These are phyloP conservation scores for Watsonalla cultraria DNA, from an alignment of 2,888 invertebrate genomes.

Conservation along the genomic window DNA sequence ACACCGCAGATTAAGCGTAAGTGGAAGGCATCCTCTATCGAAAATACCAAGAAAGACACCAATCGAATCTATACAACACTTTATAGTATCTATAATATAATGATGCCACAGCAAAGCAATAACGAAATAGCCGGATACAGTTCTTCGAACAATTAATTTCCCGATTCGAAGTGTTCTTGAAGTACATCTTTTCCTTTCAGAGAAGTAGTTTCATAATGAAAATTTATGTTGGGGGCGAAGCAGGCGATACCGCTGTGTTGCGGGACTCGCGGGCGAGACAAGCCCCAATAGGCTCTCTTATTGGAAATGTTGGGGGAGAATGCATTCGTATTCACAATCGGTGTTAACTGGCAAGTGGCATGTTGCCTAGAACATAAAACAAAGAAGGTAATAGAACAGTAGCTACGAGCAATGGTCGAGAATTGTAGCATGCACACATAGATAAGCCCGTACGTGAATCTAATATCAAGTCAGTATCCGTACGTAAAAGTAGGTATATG, in stretches of 20 bases:
- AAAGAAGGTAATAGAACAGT: too few relatives aligned
- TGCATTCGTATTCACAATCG: not conserved
- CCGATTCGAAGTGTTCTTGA: constrained; percentile 27
- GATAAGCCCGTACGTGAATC: too few relatives aligned
- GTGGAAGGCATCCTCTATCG: too few relatives aligned
- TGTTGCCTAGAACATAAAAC: not conserved
- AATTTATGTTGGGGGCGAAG: constrained; percentile 44
- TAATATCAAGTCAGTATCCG: too few relatives aligned
- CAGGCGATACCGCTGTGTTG: constrained; percentile 39
- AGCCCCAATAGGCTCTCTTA: not conserved
- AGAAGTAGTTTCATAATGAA: constrained; percentile 47
- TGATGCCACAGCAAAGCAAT: too few relatives aligned
- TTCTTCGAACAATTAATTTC: constrained; percentile 31
- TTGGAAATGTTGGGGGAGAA: constrained; percentile 1
- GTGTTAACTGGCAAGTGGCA: not conserved
- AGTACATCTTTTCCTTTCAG: constrained; percentile 36
- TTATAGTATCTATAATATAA: too few relatives aligned
- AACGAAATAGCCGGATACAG: constrained; percentile 18
- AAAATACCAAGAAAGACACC: too few relatives aligned
- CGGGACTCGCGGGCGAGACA: constrained; percentile 13
- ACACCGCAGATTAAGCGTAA: too few relatives aligned
- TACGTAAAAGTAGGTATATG: too few relatives aligned
- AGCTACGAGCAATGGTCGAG: too few relatives aligned
- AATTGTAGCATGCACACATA: too few relatives aligned
- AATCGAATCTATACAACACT: too few relatives aligned